Evolutionary conservation across 1,140 invertebrate genomes (phyloP), one percentile per base, ranked within the genome.

Genomic region (Cydia fagiglandana): DNA sequence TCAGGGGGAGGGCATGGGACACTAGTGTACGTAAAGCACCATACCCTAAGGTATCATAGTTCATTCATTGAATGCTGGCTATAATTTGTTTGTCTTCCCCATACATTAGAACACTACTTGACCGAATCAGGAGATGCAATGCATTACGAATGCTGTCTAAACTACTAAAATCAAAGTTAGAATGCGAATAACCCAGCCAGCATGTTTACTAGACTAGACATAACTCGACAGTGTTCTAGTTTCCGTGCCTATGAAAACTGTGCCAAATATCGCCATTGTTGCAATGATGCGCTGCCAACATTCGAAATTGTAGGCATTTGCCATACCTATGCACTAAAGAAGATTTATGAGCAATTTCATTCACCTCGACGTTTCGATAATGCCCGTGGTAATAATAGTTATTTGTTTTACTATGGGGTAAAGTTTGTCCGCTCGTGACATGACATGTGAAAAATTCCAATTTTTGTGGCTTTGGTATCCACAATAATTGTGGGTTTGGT

Each of bases 161-260:
- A 50, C 47, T 0, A 50, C 47, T 50, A 50, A 47, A 47, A 47
- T 47, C 45, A 47, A 47, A 47, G 45, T 47, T 15, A 0, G 13
- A 15, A 47, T 47, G 13, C 45, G 12, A 47, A 47, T 10, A 24
- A 61, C 9, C 56, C 1, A 24, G n/a, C 56, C 12, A 24, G 20
- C 0, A 56, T n/a, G 20, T 61, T 24, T 24, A 53, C 50, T n/a
- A 53, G n/a, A 53, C 50, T 53, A 61, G 56, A 61, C 56, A 12
- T 17, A 61, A 24, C 56, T 17, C 17, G 53, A 10, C 17, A 24
- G 56, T 61, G 17, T 61, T 24, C 56, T 12, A 61, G 56, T 61
- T 61, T 61, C 20, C 56, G 56, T 24, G 24, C 56, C 50, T 53
- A n/a, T 53, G 20, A 10, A 61, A 61, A 61, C 53, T 56, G 53